phyloP scores from a whole-genome alignment of 2,113 vertebrate species.

The Cololabis saira region DNA sequence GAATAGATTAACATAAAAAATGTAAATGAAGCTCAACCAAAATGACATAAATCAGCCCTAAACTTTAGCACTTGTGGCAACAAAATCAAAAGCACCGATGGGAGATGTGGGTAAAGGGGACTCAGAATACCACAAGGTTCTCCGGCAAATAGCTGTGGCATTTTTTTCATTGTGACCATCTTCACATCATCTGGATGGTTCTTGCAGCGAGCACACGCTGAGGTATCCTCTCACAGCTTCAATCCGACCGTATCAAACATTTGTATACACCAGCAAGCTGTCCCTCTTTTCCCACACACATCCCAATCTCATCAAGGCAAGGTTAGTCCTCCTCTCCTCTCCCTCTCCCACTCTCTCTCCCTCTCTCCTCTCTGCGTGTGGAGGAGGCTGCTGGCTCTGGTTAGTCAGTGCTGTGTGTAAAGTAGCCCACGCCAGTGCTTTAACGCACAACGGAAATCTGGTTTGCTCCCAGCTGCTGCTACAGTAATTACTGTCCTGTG shows the following conservation, averaged over 20 bases:
- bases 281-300: constrained; percentile 58
- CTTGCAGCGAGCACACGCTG: background rate
- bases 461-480: constrained; percentile 92
- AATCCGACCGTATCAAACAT: constrained; percentile 19
- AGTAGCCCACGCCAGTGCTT: constrained; percentile 89
- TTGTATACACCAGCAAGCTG: constrained; percentile 30
- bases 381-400: constrained; percentile 82
- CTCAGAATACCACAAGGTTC: no score
- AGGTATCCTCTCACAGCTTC: constrained; percentile 10
- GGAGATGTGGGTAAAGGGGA: no score
- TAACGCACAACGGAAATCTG: constrained; percentile 93
- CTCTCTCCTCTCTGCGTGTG: constrained; percentile 72
- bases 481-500: constrained; percentile 94
- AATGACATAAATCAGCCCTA: constrained; percentile 2
- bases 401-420: constrained; percentile 87
- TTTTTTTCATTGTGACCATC: constrained; percentile 41
- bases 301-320: constrained; percentile 79
- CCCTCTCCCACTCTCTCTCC: constrained; percentile 52
- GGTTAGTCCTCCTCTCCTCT: constrained; percentile 61
- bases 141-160: no score
- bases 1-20: no score
- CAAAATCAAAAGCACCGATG: constrained; percentile 27
- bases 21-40: constrained; percentile 6
- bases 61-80: constrained; percentile 46
- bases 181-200: constrained; percentile 39